Evolutionary conservation across 1,140 invertebrate species (phyloP).

Genomic region (Lepidostoma basale): DNA sequence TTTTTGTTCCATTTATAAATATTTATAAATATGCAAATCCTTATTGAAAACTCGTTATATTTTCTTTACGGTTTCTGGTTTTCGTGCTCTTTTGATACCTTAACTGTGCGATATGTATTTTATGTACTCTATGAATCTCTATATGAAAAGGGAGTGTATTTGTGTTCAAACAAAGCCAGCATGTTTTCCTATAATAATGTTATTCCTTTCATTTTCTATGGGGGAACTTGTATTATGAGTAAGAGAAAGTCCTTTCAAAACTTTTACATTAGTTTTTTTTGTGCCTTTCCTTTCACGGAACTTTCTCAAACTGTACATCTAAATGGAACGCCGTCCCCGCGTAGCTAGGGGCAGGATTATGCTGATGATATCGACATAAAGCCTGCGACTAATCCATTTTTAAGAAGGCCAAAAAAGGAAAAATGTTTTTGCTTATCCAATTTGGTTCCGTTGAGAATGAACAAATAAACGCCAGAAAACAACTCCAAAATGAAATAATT

Average conservation of each 20-base stretch:
- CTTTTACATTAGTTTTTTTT: conserved; percentile 15
- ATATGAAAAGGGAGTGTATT: background rate
- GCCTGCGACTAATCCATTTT: background rate
- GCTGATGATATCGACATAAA: conserved; percentile 15
- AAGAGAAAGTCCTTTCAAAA: background rate
- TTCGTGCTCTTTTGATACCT: no score
- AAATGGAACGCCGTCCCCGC: background rate
- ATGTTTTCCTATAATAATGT: background rate
- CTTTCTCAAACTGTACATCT: background rate
- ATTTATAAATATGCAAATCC: no score
- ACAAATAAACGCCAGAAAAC: background rate
- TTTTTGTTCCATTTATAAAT: no score
- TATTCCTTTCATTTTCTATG: background rate
- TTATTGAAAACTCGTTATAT: no score
- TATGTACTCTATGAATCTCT: no score
- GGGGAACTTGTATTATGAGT: background rate
- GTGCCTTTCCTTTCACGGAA: background rate
- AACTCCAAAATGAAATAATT: background rate
- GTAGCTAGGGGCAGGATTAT: background rate
- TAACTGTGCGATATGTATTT: no score
- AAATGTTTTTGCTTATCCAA: background rate
- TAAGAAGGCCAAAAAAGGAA: background rate
- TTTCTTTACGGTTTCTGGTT: no score
- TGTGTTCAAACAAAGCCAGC: background rate
- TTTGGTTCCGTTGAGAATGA: background rate